These are phyloP conservation scores for Semnornis frantzii DNA, from an alignment of 2,113 vertebrate species.

Conservation along the genomic window DNA sequence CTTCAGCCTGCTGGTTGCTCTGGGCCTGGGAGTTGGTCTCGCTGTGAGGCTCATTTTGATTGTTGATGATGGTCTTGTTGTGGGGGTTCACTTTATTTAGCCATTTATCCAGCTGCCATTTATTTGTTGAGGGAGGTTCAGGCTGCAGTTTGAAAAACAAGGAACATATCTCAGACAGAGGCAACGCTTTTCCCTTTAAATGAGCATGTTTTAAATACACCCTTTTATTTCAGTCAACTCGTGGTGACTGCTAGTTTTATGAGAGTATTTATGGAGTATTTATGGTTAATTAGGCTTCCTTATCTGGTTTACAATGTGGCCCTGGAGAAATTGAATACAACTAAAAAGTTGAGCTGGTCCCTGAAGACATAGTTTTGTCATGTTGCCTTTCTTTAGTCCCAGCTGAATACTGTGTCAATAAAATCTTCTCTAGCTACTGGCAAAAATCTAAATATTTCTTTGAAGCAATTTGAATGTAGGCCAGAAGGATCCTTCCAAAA, in stretches of 20 bases:
- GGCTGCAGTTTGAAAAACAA: slow-evolving; percentile 78
- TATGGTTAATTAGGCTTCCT: slow-evolving; percentile 72
- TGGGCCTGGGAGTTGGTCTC: slow-evolving; percentile 78
- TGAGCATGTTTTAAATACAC: neutral
- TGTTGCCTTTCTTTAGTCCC: slow-evolving; percentile 58
- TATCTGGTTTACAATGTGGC: slow-evolving; percentile 66
- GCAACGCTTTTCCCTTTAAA: slow-evolving; percentile 20
- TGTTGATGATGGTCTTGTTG: slow-evolving; percentile 90
- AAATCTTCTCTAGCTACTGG: slow-evolving; percentile 60
- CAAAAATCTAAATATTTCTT: slow-evolving; percentile 60
- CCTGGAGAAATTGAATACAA: slow-evolving; percentile 69
- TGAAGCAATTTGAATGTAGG: slow-evolving; percentile 51
- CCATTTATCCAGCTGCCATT: slow-evolving; percentile 97
- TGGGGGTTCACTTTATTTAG: slow-evolving; percentile 96
- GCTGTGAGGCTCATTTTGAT: slow-evolving; percentile 85
- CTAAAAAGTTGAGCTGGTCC: slow-evolving; percentile 69
- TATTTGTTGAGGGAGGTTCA: slow-evolving; percentile 91
- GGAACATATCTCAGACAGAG: slow-evolving; percentile 22
- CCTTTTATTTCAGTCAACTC: slow-evolving; percentile 55
- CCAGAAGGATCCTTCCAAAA: slow-evolving; percentile 40
- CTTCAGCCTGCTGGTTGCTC: slow-evolving; percentile 73
- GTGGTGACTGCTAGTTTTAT: slow-evolving; percentile 57
- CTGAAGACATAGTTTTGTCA: slow-evolving; percentile 61
- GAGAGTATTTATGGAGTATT: slow-evolving; percentile 66
- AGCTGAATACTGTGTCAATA: slow-evolving; percentile 62